A percentile compares a stretch with the other conserved stretches of the same genome.
phyloP scores from a whole-genome alignment of 2,797 vertebrate species.

The Diplodus sargus region DNA sequence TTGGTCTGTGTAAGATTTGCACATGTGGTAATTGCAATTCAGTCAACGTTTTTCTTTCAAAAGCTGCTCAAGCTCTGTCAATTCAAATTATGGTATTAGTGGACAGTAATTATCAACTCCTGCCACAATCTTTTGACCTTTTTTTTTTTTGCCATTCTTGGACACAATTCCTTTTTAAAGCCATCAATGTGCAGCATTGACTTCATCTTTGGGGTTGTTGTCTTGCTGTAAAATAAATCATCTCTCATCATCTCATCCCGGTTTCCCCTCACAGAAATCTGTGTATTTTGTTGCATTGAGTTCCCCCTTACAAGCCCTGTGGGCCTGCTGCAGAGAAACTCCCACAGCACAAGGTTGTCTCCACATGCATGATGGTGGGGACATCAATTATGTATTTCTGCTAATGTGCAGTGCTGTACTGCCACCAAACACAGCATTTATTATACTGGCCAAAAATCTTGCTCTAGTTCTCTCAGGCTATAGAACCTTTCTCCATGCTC shows the following conservation, averaged over 20 bases:
- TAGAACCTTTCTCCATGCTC: neutral
- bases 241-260: neutral
- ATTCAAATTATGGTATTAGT: neutral
- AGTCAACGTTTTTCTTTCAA: neutral
- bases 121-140: neutral
- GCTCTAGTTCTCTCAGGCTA: neutral
- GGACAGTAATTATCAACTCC: neutral
- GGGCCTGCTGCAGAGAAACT: slow-evolving; percentile 1
- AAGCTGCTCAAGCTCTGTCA: neutral
- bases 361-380: neutral
- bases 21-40: neutral
- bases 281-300: slow-evolving; percentile 5
- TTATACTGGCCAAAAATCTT: neutral
- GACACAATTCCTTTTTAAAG: neutral
- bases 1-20: slow-evolving; percentile 1
- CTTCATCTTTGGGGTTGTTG: slow-evolving; percentile 3
- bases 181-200: neutral
- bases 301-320: neutral
- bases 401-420: neutral
- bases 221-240: slow-evolving; percentile 17
- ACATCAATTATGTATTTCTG: neutral
- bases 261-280: slow-evolving; percentile 5
- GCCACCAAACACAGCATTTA: neutral
- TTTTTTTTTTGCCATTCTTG: neutral
- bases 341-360: neutral